A percentile compares a stretch with the other conserved stretches of the same genome.
Evolutionary conservation across 2,113 vertebrate species (phyloP).

Genomic region (Halcyon senegalensis): DNA sequence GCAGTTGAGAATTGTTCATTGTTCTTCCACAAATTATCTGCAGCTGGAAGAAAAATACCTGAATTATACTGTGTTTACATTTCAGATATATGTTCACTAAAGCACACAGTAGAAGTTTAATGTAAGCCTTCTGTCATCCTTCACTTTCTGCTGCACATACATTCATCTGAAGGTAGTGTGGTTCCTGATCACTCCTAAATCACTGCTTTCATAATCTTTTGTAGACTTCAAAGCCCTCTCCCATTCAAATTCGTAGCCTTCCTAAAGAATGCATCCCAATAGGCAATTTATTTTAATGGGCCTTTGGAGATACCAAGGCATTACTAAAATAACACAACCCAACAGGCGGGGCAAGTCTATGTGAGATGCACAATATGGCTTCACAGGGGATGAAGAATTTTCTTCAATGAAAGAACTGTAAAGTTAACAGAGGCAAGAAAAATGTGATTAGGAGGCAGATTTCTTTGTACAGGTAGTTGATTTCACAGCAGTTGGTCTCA

Average conservation of each 20-base stretch:
- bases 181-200: neutral
- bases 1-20: neutral
- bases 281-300: neutral
- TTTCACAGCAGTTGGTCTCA: conserved; percentile 58
- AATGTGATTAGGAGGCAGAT: conserved; percentile 36
- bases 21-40: neutral
- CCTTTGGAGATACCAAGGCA: neutral
- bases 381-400: neutral
- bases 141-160: neutral
- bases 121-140: neutral
- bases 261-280: neutral
- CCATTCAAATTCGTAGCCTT: neutral
- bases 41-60: neutral
- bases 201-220: neutral
- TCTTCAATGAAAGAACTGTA: neutral
- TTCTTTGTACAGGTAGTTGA: conserved; percentile 40
- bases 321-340: neutral
- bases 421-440: conserved; percentile 19
- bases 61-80: neutral
- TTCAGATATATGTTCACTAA: neutral
- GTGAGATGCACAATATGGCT: neutral
- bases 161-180: neutral
- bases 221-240: neutral
- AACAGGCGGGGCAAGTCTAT: neutral
- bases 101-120: neutral